Conservation (phyloP, 1,140 invertebrate genomes). For the Brachionus calyciflorus region DNA sequence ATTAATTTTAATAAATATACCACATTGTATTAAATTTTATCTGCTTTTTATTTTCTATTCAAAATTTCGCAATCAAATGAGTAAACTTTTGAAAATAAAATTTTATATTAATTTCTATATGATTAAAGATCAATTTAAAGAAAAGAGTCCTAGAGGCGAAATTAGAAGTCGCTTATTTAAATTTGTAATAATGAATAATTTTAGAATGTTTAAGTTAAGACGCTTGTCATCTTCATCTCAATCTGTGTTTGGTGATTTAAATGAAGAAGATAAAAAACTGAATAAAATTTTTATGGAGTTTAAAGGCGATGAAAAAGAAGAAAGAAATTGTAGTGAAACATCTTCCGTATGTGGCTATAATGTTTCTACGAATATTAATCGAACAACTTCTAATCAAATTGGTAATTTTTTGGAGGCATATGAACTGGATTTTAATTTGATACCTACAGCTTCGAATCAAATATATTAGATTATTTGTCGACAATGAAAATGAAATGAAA, state of each 20-base stretch:
- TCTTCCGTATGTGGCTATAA: background rate
- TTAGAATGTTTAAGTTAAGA: too few relatives aligned
- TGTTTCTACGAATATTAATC: background rate
- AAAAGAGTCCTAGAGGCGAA: too few relatives aligned
- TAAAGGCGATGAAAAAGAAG: background rate
- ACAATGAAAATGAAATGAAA: too few relatives aligned
- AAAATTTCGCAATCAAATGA: background rate
- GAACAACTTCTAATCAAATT: background rate
- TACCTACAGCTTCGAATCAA: background rate
- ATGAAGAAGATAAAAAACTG: background rate
- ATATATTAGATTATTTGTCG: too few relatives aligned
- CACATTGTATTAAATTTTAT: conserved; percentile 25
- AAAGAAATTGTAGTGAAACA: background rate
- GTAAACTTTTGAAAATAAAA: background rate
- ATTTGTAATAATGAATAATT: too few relatives aligned
- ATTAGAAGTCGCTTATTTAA: background rate
- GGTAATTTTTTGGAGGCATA: background rate
- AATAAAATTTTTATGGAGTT: background rate
- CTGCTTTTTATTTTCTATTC: background rate
- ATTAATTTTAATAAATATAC: background rate
- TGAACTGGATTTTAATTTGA: background rate
- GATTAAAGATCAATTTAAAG: background rate
- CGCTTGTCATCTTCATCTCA: too few relatives aligned
- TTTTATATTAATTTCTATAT: background rate
- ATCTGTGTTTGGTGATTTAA: too few relatives aligned